phyloP scores from a whole-genome alignment of 2,888 invertebrate species.

The Helicoverpa assulta region DNA sequence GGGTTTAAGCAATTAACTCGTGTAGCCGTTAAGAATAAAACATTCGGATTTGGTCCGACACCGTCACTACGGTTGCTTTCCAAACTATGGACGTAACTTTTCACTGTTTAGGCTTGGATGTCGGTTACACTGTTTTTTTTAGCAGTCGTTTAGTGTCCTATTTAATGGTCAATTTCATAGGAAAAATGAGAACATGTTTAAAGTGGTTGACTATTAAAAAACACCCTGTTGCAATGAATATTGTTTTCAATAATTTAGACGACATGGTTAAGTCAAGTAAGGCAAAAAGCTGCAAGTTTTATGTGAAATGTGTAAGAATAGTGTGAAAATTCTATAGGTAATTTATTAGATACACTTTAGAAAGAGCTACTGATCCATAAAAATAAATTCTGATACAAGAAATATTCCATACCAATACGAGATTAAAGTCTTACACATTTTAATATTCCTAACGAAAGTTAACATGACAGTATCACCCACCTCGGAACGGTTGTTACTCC shows the following conservation, averaged over 20 bases:
- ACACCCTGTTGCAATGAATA: too few relatives aligned
- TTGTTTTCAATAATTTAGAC: too few relatives aligned
- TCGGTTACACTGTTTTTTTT: conserved; percentile 33
- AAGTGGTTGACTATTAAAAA: too few relatives aligned
- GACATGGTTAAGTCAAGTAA: too few relatives aligned
- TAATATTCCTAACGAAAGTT: conserved; percentile 39
- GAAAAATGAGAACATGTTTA: too few relatives aligned
- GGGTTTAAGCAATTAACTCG: conserved; percentile 88
- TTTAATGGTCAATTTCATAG: background rate
- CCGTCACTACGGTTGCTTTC: conserved; percentile 60
- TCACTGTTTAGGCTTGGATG: conserved; percentile 58
- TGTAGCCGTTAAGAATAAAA: conserved; percentile 87
- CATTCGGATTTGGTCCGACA: conserved; percentile 78
- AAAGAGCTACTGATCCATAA: too few relatives aligned
- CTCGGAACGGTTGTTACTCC: conserved; percentile 68
- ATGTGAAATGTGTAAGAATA: too few relatives aligned
- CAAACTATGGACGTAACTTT: conserved; percentile 66
- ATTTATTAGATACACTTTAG: too few relatives aligned
- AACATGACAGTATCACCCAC: conserved; percentile 45
- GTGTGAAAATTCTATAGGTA: too few relatives aligned
- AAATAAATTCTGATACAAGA: too few relatives aligned
- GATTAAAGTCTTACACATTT: conserved; percentile 14
- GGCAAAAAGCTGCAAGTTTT: too few relatives aligned
- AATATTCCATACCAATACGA: background rate
- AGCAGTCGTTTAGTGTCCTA: conserved; percentile 17